Evolutionary conservation across 2,888 invertebrate genomes (phyloP), one percentile per base, ranked within the genome.

Genomic region (Spicauda simplicius): DNA sequence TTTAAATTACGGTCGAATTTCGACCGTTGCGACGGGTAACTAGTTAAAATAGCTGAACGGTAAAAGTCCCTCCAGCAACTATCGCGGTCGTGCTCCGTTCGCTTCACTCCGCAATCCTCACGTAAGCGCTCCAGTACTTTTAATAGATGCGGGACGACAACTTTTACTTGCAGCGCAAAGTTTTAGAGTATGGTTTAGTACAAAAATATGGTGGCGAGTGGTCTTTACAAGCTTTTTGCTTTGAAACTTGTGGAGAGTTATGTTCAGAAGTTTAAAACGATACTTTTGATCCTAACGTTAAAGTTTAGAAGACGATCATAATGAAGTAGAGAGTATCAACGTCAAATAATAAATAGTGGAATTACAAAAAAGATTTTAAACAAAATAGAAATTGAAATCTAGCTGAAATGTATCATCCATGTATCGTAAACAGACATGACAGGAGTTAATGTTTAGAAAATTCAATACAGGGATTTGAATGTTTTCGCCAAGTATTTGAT

Each of bases 131-230:
- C 37, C 54, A 14, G 45, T 54, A 59, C 25, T 65, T 65, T 65
- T 65, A 65, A 59, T 65, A 65, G 59, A 65, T 59, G 59, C 65
- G 54, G 53, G 30, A 59, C 59, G 30, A 59, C 59, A 19, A 53
- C 19, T 57, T 53, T 41, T 18, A 58, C 64, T 58, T 58, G 45
- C 52, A 41, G 20, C 52, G 37, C 20, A 58, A 64, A 64, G 41
- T 64, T 61, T 61, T 20, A 57, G 57, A 25, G 64, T 64, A 45
- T 45, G 45, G 45, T 64, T 64, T 16, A 30, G 50, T 30, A 52
- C 19, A 57, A 64, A 64, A 57, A 57, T 58, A 56, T 57, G 25
- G 52, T 53, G 53, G 41, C 33, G 19, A 64, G 25, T 58, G 58
- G 52, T 58, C 58, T 58, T 53, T 58, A 45, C 7, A 53, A 64